Conservation (phyloP, 2,888 invertebrate genomes). For the Diloba caeruleocephala region DNA sequence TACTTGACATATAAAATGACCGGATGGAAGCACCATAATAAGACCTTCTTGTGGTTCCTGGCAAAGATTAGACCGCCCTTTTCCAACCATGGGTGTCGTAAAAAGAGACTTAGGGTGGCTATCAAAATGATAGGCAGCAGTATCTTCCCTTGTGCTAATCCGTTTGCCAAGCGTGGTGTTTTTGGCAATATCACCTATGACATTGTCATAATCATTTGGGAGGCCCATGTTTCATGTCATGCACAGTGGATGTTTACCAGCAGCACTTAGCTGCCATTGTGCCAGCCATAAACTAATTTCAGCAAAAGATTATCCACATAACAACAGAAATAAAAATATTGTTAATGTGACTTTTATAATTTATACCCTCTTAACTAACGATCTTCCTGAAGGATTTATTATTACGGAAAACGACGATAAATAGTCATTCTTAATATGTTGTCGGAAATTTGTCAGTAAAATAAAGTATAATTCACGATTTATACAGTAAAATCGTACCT, state of each 20-base stretch:
- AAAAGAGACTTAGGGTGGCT: too few relatives aligned
- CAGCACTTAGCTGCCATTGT: neutral
- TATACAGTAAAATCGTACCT: neutral
- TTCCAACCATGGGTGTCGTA: too few relatives aligned
- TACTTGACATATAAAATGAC: slow-evolving; percentile 2
- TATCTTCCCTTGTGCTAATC: too few relatives aligned
- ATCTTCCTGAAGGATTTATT: slow-evolving; percentile 22
- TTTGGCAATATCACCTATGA: too few relatives aligned
- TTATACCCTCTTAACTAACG: slow-evolving; percentile 11
- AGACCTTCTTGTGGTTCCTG: too few relatives aligned
- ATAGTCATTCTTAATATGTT: slow-evolving; percentile 5
- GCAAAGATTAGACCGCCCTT: too few relatives aligned
- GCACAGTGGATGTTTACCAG: slow-evolving; percentile 15
- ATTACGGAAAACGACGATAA: slow-evolving; percentile 1
- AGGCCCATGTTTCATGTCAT: too few relatives aligned
- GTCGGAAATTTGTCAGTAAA: slow-evolving; percentile 4
- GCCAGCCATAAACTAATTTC: slow-evolving; percentile 20
- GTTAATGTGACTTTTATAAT: slow-evolving; percentile 22
- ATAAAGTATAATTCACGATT: neutral
- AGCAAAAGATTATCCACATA: neutral
- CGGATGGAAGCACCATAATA: neutral
- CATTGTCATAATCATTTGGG: too few relatives aligned
- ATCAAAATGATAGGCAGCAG: too few relatives aligned
- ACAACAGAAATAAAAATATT: neutral
- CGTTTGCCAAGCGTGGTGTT: too few relatives aligned